Evolutionary conservation across 2,888 invertebrate genomes (phyloP).

Genomic region (Lathronympha strigana): DNA sequence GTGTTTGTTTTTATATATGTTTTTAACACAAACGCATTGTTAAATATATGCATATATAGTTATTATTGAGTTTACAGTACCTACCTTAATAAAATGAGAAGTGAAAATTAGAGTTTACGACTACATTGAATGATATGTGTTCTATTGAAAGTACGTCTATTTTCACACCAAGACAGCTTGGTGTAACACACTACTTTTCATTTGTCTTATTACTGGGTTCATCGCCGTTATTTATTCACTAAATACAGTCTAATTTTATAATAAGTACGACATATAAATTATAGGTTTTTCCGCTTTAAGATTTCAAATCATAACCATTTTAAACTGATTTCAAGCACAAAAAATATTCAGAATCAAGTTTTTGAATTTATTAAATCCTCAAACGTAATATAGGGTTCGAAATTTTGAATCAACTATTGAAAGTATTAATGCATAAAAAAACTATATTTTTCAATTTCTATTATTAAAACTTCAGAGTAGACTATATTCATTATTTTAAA

Average conservation of each 20-base stretch:
- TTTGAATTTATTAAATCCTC: too few relatives aligned
- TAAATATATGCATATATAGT: neutral
- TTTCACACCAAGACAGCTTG: neutral
- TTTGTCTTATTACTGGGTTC: neutral
- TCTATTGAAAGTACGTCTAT: neutral
- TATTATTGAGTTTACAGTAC: neutral
- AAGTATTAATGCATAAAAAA: too few relatives aligned
- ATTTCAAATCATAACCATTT: too few relatives aligned
- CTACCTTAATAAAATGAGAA: neutral
- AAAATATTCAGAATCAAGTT: too few relatives aligned
- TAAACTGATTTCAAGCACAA: too few relatives aligned
- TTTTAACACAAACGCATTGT: constrained; percentile 55
- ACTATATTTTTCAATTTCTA: too few relatives aligned
- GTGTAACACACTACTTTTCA: neutral
- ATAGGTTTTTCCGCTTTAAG: too few relatives aligned
- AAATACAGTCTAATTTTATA: neutral
- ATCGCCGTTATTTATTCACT: neutral
- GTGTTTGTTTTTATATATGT: constrained; percentile 68
- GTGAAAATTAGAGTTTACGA: neutral
- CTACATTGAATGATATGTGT: neutral
- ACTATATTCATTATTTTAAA: too few relatives aligned
- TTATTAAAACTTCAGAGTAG: too few relatives aligned
- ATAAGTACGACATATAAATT: too few relatives aligned
- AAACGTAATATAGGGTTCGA: too few relatives aligned
- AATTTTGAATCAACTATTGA: too few relatives aligned